Base-by-base conservation (phyloP, 2,888 invertebrate genomes). In the Epistrophella euchroma region DNA sequence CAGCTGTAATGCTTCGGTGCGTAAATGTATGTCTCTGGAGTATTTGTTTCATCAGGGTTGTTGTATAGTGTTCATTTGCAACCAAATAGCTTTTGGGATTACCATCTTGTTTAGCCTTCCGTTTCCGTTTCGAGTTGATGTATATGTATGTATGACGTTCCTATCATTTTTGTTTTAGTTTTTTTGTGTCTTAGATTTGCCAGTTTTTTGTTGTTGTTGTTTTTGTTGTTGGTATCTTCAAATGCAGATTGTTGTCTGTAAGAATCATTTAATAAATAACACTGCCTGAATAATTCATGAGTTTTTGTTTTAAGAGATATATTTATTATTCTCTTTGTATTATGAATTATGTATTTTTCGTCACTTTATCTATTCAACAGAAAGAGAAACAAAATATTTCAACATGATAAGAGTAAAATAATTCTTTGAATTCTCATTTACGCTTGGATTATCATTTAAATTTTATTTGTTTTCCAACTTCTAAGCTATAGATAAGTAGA, bases 211-310 rank as follows among this genome's bases (percentile, higher is more conserved):
- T n/a, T n/a, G n/a, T n/a, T 45, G 22, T 60, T 73, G 35, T 43
- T 45, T 25, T 64, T 52, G 25, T 40, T 17, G 13, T 52, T 50
- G 25, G 11, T 66, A 60, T 70, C 74, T 74, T 68, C 19, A 74
- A 77, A 62, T 78, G 60, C 70, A 56, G 78, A 62, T 50, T 55
- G 72, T 55, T 74, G 71, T 79, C 74, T 78, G 52, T 75, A 66
- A 52, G 64, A 75, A 66, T 84, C 79, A 84, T 84, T 84, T 79
- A 84, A 84, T 84, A 84, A 79, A 84, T 79, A 84, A 84, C 79
- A 75, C 52, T 75, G 15, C 13, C 37, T 84, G 84, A 84, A 84
- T 84, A 66, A 84, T 84, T 84, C 74, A 84, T 84, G 71, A 52
- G 79, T 52, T 79, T 71, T 75, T 72, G 71, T 75, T 72, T 66